Evolutionary conservation across 2,888 invertebrate genomes (phyloP), one percentile per base, ranked within the genome.

Genomic region (Criorhina ranunculi): DNA sequence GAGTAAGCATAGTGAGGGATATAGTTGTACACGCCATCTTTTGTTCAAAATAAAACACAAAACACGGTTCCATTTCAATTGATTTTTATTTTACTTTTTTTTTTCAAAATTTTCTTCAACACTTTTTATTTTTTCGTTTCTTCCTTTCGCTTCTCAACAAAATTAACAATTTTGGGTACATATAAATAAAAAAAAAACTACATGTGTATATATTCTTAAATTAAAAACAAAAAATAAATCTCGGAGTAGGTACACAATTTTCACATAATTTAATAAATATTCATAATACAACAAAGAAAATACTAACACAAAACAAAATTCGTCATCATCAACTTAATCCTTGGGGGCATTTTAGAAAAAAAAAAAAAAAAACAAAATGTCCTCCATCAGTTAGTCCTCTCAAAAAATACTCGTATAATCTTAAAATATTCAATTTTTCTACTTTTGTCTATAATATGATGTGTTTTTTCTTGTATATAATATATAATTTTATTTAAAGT

Each of bases 361-460:
- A n/a, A n/a, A n/a, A n/a, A 8, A 11, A 0, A 37, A 24, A 37
- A 46, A 49, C 24, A 24, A 24, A 66, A 59, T 49, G 12, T 35
- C 46, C 44, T 57, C 19, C n/a, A 12, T 46, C 17, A 8, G 12
- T 44, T 64, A 24, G 35, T 79, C 66, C 70, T 66, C 49, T 72
- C 82, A 72, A 82, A 82, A 82, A 75, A 76, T 60, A 51, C 40
- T 62, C 55, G 15, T 75, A 17, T 46, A 82, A 73, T 57, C 62
- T 69, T 78, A 75, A 83, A 83, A 75, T 79, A 79, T 77, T 64
- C 69, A 69, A 83, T 78, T 83, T 31, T 42, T 83, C 73, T 83
- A 83, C 79, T 59, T 79, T 24, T 79, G 55, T 75, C 62, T 75
- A 79, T 73, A 83, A 75, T 66, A 72, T 77, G 78, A 72, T 77